Percentiles rank a stretch among this genome's conserved stretches.
phyloP scores from a whole-genome alignment of 2,797 vertebrate genomes.

The Nasua narica region DNA sequence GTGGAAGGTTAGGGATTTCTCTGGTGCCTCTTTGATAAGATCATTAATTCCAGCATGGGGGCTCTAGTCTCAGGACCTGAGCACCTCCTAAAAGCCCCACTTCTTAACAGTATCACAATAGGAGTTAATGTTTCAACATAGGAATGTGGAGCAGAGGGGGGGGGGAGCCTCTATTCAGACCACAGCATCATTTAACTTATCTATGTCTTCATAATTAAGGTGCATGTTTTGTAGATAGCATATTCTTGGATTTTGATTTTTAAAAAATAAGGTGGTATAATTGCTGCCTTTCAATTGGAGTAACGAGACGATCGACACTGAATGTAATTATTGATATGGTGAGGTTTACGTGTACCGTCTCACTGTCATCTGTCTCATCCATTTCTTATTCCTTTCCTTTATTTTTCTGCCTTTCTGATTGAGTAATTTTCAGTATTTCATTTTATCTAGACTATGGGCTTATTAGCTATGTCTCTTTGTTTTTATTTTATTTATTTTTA shows the following conservation, averaged over 20 bases:
- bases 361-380: not conserved
- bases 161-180: not conserved
- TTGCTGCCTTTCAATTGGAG: not conserved
- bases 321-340: not conserved
- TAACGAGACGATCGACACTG: not conserved
- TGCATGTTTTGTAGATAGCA: not conserved
- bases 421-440: not conserved
- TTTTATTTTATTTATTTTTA: not conserved
- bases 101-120: no score
- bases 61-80: not conserved
- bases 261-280: not conserved
- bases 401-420: not conserved
- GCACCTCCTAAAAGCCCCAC: not conserved
- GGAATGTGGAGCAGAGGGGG: not conserved
- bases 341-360: not conserved
- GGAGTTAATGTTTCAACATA: not conserved
- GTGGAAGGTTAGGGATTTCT: not conserved
- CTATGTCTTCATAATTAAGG: not conserved
- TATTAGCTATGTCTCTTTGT: not conserved
- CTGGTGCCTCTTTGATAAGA: not conserved
- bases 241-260: not conserved
- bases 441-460: not conserved
- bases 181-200: not conserved
- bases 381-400: not conserved
- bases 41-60: not conserved